A percentile compares a stretch with the other conserved stretches of the same genome.
phyloP scores from a whole-genome alignment of 2,797 vertebrate species.

The Syngnathus rostellatus region DNA sequence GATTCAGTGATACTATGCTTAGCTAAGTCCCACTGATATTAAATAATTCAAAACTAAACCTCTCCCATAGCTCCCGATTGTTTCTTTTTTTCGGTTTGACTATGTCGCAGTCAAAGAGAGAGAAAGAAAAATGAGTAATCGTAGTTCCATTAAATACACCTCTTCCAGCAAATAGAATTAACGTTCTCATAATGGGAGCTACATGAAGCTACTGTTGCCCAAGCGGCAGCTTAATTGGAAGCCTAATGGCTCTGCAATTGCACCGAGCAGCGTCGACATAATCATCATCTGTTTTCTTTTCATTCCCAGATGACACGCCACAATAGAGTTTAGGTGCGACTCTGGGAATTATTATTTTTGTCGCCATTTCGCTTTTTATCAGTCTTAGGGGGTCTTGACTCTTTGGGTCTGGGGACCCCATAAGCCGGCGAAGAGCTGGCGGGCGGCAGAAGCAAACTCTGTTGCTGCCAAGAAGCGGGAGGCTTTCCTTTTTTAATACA shows the following conservation, averaged over 20 bases:
- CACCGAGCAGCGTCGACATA: constrained; percentile 22
- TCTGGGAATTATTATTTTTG: not conserved
- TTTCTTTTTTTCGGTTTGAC: not conserved
- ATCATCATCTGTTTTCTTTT: constrained; percentile 27
- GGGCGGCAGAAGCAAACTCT: too few relatives aligned
- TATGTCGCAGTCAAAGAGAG: not conserved
- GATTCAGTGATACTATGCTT: too few relatives aligned
- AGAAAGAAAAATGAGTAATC: not conserved
- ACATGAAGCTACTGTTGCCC: constrained; percentile 27
- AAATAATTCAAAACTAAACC: not conserved
- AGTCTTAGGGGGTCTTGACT: too few relatives aligned
- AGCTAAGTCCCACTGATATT: too few relatives aligned
- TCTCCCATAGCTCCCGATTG: not conserved
- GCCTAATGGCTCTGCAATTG: constrained; percentile 45
- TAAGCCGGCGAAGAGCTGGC: too few relatives aligned
- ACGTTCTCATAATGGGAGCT: constrained; percentile 39
- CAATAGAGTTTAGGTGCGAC: not conserved
- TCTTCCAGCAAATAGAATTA: constrained; percentile 32
- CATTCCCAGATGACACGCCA: not conserved
- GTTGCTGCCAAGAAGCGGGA: too few relatives aligned
- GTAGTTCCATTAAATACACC: not conserved
- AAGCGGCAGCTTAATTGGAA: constrained; percentile 39
- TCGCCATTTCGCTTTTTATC: too few relatives aligned
- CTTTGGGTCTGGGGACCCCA: too few relatives aligned
- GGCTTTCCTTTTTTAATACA: not conserved